Percentiles rank a stretch among this genome's conserved stretches.
Conservation (phyloP, 2,888 invertebrate species). For the Synergus gifuensis region DNA sequence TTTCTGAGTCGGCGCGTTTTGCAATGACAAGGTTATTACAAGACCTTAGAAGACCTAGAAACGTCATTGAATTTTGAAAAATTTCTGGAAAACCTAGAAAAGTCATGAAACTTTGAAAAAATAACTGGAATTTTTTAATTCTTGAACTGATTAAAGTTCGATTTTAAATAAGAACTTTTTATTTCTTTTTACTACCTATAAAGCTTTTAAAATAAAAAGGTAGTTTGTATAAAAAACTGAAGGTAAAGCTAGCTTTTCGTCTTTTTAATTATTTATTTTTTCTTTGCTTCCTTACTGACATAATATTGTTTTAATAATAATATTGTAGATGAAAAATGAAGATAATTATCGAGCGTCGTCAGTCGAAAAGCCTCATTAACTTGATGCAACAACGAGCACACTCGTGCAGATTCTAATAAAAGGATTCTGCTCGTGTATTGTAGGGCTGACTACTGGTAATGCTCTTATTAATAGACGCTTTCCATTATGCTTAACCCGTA, state of each 20-base stretch:
- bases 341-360: conserved; percentile 30
- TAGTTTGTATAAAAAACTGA: too few species aligned
- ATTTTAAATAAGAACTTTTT: too few species aligned
- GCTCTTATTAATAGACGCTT: conserved; percentile 34
- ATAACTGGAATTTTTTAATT: too few species aligned
- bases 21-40: background rate
- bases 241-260: too few species aligned
- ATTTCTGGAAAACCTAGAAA: too few species aligned
- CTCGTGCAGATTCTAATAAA: conserved; percentile 9
- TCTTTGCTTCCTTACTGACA: background rate
- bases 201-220: too few species aligned
- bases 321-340: background rate
- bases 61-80: too few species aligned
- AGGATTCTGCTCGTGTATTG: conserved; percentile 2
- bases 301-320: background rate
- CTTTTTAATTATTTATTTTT: background rate
- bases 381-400: conserved; percentile 23
- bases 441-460: conserved; percentile 8
- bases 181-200: too few species aligned
- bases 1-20: background rate
- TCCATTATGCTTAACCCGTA: conserved; percentile 11
- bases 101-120: too few species aligned
- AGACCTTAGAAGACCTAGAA: too few species aligned
- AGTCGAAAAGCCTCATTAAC: conserved; percentile 21
- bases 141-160: too few species aligned